phyloP scores from a whole-genome alignment of 2,888 invertebrate species.

The Biston betularia region DNA sequence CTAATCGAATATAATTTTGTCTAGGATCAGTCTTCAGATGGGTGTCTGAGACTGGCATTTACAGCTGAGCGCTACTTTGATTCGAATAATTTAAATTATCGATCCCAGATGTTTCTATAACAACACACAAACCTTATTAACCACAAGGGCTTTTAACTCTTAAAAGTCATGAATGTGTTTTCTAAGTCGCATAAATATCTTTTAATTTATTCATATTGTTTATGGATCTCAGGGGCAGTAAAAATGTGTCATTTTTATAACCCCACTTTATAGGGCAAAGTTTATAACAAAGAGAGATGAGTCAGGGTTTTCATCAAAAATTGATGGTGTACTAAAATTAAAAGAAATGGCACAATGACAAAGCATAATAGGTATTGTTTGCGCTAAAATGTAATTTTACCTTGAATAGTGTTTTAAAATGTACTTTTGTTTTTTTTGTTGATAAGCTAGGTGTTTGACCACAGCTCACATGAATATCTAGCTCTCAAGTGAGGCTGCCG shows the following conservation, averaged over 20 bases:
- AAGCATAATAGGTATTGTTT: conserved; percentile 2
- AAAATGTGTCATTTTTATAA: conserved; percentile 12
- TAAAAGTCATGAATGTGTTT: background rate
- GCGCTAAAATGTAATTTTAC: background rate
- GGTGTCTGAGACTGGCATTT: too few relatives aligned
- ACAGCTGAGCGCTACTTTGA: too few relatives aligned
- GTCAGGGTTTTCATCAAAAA: conserved; percentile 19
- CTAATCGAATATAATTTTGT: too few relatives aligned
- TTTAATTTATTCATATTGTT: conserved; percentile 24
- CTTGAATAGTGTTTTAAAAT: too few relatives aligned
- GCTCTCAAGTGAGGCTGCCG: too few relatives aligned
- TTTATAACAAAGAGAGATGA: conserved; percentile 7
- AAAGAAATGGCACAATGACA: conserved; percentile 6
- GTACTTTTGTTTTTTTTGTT: too few relatives aligned
- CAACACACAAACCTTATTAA: too few relatives aligned
- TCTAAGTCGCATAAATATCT: conserved; percentile 19
- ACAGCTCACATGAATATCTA: too few relatives aligned
- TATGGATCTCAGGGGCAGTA: conserved; percentile 10
- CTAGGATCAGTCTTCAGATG: too few relatives aligned
- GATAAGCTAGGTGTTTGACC: too few relatives aligned
- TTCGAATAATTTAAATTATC: too few relatives aligned
- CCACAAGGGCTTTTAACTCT: background rate
- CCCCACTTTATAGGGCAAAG: conserved; percentile 16
- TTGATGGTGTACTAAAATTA: conserved; percentile 17
- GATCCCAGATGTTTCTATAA: too few relatives aligned